Conservation (phyloP, 2,888 invertebrate genomes). For the Acanthosepion esculentum region DNA sequence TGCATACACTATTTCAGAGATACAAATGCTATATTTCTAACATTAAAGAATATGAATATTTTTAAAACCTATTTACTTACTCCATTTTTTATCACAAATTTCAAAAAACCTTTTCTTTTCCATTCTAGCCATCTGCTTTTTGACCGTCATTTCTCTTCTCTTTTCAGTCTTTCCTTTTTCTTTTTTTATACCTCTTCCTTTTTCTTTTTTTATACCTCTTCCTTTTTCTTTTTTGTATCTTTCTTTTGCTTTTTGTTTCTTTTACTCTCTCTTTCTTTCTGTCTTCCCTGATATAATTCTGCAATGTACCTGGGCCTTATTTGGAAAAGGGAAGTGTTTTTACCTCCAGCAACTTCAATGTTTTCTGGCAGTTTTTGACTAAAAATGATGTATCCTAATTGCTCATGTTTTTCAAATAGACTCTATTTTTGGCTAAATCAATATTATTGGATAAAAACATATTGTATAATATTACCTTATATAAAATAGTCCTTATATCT, state of each 20-base stretch:
- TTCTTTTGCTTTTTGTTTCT: neutral
- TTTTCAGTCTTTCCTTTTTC: neutral
- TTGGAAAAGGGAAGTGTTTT: neutral
- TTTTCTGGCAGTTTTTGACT: neutral
- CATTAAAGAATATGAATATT: neutral
- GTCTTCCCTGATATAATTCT: neutral
- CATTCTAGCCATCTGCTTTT: neutral
- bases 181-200: neutral
- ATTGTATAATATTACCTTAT: neutral
- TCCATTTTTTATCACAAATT: neutral
- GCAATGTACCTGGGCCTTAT: conserved; percentile 16
- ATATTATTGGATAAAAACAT: neutral
- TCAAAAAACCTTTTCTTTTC: neutral
- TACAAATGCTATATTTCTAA: neutral
- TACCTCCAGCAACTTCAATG: neutral
- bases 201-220: neutral
- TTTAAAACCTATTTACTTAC: neutral
- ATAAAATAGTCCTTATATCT: neutral
- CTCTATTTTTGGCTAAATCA: neutral
- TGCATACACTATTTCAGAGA: neutral
- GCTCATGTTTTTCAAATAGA: conserved; percentile 13
- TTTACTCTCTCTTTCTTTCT: neutral
- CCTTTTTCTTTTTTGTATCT: neutral
- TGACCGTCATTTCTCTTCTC: neutral
- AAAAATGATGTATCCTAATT: neutral